Base-by-base conservation (phyloP, 2,888 invertebrate genomes). In the Cylindroiulus punctatus region DNA sequence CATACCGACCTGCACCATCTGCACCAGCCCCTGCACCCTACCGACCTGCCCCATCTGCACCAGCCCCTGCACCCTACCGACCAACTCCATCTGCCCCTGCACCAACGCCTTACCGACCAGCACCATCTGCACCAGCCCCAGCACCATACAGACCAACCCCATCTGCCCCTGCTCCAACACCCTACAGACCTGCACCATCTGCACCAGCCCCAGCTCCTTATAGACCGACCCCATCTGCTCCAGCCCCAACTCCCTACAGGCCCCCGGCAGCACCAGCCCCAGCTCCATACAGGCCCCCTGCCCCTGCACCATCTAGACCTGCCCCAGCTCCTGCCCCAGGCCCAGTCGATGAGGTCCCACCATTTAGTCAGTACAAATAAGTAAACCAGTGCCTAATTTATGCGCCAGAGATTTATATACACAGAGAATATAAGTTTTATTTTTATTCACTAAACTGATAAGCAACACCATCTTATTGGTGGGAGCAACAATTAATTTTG, bases 361-460 rank as follows among this genome's bases (percentile, higher is more conserved):
- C 87, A 0, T 87, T 87, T 44, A 87, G 87, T 82, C 87, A 87
- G 57, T 87, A 87, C 85, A 52, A 87, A 84, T 83, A 83, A 83
- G 84, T 30, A 32, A 76, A 30, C 30, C 76, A 76, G 76, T 76
- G 76, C 76, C 76, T 76, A 76, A 76, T 76, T 76, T 76, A 76
- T 76, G 76, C 76, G 26, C 14, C 76, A 76, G 76, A 65, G 65
- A 30, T 76, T 76, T 76, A 76, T 76, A 76, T 76, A 76, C 30
- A 76, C 30, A 76, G 76, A 76, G 76, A 76, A 76, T 76, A 76
- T 76, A 22, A 65, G 65, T 26, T 26, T 26, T 65, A 65, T 65
- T 65, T 32, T 76, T 76, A 10, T 76, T 76, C 76, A 76, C 30
- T 26, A 32, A 76, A 76, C 76, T 76, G 76, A 76, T 30, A 26